Base-by-base conservation (phyloP, 2,797 vertebrate species). In the Enteromius trimaculatus region DNA sequence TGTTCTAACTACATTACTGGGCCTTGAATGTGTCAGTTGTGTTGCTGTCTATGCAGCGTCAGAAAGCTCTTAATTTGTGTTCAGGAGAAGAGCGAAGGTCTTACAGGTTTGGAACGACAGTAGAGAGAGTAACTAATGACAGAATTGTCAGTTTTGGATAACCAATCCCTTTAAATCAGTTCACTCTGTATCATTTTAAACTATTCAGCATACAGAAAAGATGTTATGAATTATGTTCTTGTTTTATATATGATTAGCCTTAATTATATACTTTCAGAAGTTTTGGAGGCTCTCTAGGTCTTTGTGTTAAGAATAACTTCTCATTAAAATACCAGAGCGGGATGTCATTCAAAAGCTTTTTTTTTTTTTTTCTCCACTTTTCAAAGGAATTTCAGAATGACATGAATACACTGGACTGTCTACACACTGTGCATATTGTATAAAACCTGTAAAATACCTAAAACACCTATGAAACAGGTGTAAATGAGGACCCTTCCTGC, bases 401-500 rank as follows among this genome's bases (percentile, higher is more conserved):
- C 37, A 14, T 7, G 21, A 53, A 19, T n/a, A 74, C 71, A 34
- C 29, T 1, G 49, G 11, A 26, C 47, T 7, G 19, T 74, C 49
- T 53, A 21, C 71, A 58, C 6, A 34, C 16, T 53, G 44, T 71
- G 71, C 3, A n/a, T 4, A 34, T 31, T 21, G 9, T 31, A 19
- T 53, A 74, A 71, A 71, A 49, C 26, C 10, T n/a, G 65, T n/a
- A 68, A 44, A 70, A 70, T 17, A 23, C 42, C 68, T 29, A 49
- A 31, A 21, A 62, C 29, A 44, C 26, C 17, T 29, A 44, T 65
- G 4, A 68, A 77, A 77, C 42, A 53, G 55, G 23, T 53, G 19
- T 84, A 42, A 7, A 89, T 80, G 84, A 82, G 71, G 64, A 29
- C 26, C 42, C 42, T 49, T 44, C 34, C 75, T 85, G 62, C 84